A percentile compares a stretch with the other conserved stretches of the same genome.
phyloP scores from a whole-genome alignment of 2,888 invertebrate species.

The Actias luna region DNA sequence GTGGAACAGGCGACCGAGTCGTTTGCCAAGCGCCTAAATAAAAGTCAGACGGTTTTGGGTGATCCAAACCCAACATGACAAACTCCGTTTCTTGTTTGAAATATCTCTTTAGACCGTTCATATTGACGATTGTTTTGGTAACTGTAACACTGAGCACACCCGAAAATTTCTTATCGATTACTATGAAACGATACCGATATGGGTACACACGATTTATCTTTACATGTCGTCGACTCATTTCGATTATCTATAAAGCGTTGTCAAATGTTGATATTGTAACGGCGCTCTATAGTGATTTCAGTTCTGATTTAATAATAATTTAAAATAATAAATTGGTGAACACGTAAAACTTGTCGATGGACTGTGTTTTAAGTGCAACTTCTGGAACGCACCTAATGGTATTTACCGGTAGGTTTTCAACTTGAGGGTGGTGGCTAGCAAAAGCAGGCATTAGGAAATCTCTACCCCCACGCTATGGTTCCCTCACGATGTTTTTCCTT shows the following conservation, averaged over 20 bases:
- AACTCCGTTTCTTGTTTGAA: constrained; percentile 57
- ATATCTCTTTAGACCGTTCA: constrained; percentile 63
- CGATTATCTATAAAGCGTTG: constrained; percentile 40
- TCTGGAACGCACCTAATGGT: too few relatives aligned
- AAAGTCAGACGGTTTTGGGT: constrained; percentile 62
- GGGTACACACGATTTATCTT: constrained; percentile 37
- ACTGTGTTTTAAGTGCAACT: too few relatives aligned
- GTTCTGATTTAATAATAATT: background rate
- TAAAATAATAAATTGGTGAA: background rate
- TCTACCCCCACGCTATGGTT: too few relatives aligned
- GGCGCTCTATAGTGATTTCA: background rate
- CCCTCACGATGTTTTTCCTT: too few relatives aligned
- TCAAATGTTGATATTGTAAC: constrained; percentile 37
- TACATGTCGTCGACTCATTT: constrained; percentile 36
- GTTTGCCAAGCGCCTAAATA: constrained; percentile 71
- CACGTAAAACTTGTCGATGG: too few relatives aligned
- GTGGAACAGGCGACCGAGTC: constrained; percentile 61
- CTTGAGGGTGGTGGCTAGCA: too few relatives aligned
- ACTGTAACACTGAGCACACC: constrained; percentile 30
- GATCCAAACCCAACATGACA: constrained; percentile 57
- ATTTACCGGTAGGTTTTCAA: too few relatives aligned
- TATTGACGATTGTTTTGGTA: constrained; percentile 37
- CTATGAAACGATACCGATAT: constrained; percentile 36
- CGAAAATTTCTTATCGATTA: constrained; percentile 33
- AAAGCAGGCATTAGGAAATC: too few relatives aligned